phyloP scores from a whole-genome alignment of 2,113 vertebrate genomes.

The Sorex fumeus region DNA sequence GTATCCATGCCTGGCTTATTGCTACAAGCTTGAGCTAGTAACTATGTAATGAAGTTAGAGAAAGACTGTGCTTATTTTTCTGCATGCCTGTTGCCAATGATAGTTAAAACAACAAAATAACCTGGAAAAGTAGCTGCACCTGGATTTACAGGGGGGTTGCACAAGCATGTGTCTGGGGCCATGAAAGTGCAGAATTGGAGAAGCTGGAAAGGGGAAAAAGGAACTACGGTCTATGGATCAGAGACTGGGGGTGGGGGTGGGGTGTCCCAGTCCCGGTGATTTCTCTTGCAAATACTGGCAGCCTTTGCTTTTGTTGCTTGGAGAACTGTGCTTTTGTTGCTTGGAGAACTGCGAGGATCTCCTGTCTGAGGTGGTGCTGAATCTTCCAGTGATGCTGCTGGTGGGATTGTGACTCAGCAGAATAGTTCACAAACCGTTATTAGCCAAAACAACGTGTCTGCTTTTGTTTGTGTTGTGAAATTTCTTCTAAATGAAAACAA shows the following conservation, averaged over 20 bases:
- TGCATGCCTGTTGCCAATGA: not conserved
- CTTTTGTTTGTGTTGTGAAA: conserved; percentile 2
- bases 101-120: not conserved
- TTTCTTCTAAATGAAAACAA: conserved; percentile 42
- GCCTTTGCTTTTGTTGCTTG: conserved; percentile 26
- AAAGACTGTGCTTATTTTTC: not conserved
- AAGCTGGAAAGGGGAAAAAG: not conserved
- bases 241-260: too few species aligned
- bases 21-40: not conserved
- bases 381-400: not conserved
- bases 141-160: not conserved
- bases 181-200: not conserved
- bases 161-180: not conserved
- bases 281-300: not conserved
- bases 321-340: conserved; percentile 2
- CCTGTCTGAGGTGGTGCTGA: not conserved
- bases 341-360: conserved; percentile 25
- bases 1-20: not conserved
- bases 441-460: not conserved
- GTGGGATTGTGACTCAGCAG: not conserved
- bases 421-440: conserved; percentile 2
- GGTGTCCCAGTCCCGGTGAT: not conserved
- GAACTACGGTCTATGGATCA: not conserved
- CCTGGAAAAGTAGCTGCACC: not conserved
- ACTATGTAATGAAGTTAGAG: not conserved